Percentiles rank a stretch among this genome's conserved stretches.
phyloP scores from a whole-genome alignment of 2,113 vertebrate genomes.

The Epinephelus moara region DNA sequence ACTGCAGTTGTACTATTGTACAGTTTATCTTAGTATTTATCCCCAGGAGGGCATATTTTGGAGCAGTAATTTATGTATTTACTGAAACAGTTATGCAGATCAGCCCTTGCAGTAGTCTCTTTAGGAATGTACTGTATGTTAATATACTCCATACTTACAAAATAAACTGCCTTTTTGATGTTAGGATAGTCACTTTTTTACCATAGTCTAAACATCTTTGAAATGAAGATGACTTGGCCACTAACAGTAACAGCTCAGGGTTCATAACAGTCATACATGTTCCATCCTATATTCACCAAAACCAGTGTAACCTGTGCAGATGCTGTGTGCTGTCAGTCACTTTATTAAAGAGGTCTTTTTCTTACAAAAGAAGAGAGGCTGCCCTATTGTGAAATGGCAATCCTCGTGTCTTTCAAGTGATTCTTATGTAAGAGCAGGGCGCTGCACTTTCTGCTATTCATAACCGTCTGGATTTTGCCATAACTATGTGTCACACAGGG shows the following conservation, averaged over 20 bases:
- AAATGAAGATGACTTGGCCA: too few relatives aligned
- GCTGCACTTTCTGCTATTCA: conserved; percentile 1
- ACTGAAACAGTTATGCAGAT: background rate
- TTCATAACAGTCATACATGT: background rate
- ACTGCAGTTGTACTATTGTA: background rate
- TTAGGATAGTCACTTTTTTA: too few relatives aligned
- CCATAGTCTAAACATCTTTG: too few relatives aligned
- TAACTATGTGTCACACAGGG: background rate
- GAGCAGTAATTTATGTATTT: background rate
- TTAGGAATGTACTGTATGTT: too few relatives aligned
- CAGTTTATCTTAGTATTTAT: background rate
- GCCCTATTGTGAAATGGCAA: background rate
- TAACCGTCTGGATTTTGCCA: background rate
- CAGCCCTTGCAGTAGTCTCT: background rate
- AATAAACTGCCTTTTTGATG: too few relatives aligned
- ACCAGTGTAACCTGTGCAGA: background rate
- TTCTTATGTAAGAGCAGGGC: background rate
- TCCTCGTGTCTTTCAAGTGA: background rate
- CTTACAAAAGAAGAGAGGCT: background rate
- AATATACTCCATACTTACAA: too few relatives aligned
- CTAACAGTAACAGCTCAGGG: background rate
- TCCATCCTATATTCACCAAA: background rate
- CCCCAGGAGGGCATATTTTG: background rate
- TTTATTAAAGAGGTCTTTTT: background rate
- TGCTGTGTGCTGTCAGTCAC: background rate